A percentile compares a stretch with the other conserved stretches of the same genome.
Conservation (phyloP, 2,888 invertebrate genomes). For the Melanostoma scalare region DNA sequence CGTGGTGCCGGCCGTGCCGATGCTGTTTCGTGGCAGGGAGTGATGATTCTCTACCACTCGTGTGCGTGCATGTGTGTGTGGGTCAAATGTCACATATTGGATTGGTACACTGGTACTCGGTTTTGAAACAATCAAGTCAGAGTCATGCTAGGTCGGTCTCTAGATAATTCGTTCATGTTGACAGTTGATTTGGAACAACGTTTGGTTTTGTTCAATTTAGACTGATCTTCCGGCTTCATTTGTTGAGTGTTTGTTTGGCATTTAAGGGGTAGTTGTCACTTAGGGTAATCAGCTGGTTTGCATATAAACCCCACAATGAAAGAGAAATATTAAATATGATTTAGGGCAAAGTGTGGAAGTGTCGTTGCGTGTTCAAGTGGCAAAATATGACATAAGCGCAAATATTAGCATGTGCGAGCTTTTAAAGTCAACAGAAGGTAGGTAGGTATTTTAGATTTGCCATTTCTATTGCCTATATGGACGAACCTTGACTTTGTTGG, state of each 20-base stretch:
- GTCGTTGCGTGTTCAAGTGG: slow-evolving; percentile 28
- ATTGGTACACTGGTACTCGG: slow-evolving; percentile 37
- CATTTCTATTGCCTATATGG: background rate
- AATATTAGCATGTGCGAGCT: slow-evolving; percentile 1
- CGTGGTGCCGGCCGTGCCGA: background rate
- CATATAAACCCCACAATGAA: slow-evolving; percentile 6
- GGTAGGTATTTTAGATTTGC: background rate
- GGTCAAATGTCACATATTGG: background rate
- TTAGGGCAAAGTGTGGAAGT: slow-evolving; percentile 45
- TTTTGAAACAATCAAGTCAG: slow-evolving; percentile 1
- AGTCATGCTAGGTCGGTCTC: background rate
- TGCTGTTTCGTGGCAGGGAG: background rate
- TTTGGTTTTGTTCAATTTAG: slow-evolving; percentile 46
- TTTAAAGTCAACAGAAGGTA: background rate
- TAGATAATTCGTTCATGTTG: background rate
- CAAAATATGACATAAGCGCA: slow-evolving; percentile 2
- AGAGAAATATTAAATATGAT: slow-evolving; percentile 35
- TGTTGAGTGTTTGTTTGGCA: slow-evolving; percentile 37
- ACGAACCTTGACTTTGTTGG: slow-evolving; percentile 61
- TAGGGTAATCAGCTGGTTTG: slow-evolving; percentile 53
- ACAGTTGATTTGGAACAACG: slow-evolving; percentile 25
- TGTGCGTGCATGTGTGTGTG: background rate
- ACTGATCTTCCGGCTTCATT: slow-evolving; percentile 65
- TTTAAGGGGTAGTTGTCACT: slow-evolving; percentile 34
- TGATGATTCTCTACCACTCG: background rate